Conservation (phyloP, 1,140 invertebrate species). For the Orussus abietinus region DNA sequence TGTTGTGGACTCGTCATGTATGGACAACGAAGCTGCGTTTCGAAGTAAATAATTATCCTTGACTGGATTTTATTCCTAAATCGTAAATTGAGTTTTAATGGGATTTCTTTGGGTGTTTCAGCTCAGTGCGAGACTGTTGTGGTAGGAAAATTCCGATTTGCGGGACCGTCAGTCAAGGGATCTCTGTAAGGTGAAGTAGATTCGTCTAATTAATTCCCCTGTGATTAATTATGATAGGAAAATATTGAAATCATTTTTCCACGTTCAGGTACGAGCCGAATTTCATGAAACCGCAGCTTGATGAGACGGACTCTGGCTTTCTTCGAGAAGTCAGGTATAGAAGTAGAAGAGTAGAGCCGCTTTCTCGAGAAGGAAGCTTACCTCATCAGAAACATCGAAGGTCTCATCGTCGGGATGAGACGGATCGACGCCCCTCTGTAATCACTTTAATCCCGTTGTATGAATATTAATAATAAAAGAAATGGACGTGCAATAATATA, state of each 20-base stretch:
- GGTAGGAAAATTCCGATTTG: constrained; percentile 12
- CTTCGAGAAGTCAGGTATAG: background rate
- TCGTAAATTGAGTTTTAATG: background rate
- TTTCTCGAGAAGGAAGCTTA: background rate
- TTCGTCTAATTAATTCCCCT: background rate
- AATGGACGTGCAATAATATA: no score
- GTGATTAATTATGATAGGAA: background rate
- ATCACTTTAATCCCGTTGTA: no score
- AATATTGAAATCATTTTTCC: background rate
- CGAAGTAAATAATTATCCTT: constrained; percentile 5
- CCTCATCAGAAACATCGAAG: background rate
- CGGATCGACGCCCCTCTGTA: background rate
- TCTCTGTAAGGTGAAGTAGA: constrained; percentile 11
- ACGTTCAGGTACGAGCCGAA: constrained; percentile 13
- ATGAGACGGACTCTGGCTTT: constrained; percentile 2
- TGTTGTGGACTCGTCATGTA: constrained; percentile 18
- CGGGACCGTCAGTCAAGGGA: constrained; percentile 15
- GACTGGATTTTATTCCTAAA: background rate
- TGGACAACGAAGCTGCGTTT: constrained; percentile 10
- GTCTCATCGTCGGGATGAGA: background rate
- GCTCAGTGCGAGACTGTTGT: constrained; percentile 3
- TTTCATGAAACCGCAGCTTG: background rate
- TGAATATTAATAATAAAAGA: no score
- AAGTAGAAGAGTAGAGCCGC: background rate
- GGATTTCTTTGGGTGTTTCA: no score